Evolutionary conservation across 2,113 vertebrate species (phyloP).

Genomic region (Prolemur simus): DNA sequence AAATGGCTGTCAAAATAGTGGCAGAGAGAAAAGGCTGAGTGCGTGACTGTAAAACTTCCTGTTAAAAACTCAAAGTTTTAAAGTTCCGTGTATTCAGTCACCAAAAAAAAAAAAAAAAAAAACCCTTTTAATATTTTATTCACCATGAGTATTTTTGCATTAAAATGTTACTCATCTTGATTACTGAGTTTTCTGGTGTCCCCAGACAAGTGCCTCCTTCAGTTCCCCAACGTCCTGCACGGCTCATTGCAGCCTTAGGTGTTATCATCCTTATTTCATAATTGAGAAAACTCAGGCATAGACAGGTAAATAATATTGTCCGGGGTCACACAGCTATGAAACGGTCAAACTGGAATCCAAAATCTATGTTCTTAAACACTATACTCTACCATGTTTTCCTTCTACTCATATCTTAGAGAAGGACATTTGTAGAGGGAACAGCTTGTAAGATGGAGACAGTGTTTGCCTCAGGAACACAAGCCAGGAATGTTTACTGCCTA

Average conservation of each 20-base stretch:
- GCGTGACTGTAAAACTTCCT: not conserved
- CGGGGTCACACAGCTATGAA: too few species aligned
- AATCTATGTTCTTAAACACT: not conserved
- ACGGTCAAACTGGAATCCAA: not conserved
- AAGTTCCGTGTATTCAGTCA: not conserved
- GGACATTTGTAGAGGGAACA: not conserved
- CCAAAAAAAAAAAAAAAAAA: not conserved
- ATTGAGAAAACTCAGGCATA: not conserved
- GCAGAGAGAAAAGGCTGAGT: not conserved
- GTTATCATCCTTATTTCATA: not conserved
- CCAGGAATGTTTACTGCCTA: not conserved
- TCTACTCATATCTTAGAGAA: not conserved
- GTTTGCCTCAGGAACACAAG: not conserved
- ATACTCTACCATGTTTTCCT: not conserved
- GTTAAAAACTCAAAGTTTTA: not conserved
- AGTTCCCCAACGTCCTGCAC: not conserved
- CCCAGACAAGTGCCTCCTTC: not conserved
- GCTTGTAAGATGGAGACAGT: not conserved
- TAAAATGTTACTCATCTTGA: not conserved
- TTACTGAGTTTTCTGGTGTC: not conserved
- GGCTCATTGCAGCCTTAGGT: rapidly evolving
- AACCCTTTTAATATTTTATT: not conserved
- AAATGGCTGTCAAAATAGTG: not conserved
- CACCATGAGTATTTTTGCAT: not conserved
- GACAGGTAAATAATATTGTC: not conserved